phyloP scores from a whole-genome alignment of 2,797 vertebrate species.

The Enteromius viviparus region DNA sequence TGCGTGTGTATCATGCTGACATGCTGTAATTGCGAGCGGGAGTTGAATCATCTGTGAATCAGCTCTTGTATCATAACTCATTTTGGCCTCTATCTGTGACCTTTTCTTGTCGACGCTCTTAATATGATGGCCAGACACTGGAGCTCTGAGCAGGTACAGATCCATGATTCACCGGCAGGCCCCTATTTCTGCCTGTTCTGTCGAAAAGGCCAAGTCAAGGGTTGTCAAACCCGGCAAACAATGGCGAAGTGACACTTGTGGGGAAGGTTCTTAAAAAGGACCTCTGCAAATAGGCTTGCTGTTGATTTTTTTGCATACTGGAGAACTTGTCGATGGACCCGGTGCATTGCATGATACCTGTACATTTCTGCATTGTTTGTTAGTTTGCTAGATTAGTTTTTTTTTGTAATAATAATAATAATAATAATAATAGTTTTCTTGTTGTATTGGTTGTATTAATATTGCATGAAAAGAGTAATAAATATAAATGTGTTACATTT shows the following conservation, averaged over 20 bases:
- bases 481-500: too few species aligned
- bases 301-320: constrained; percentile 17
- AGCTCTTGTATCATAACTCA: constrained; percentile 42
- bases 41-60: constrained; percentile 51
- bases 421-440: too few species aligned
- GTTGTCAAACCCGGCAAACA: constrained; percentile 29
- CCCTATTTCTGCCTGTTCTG: constrained; percentile 34
- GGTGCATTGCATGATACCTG: neutral
- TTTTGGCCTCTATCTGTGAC: constrained; percentile 22
- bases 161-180: constrained; percentile 10
- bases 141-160: constrained; percentile 28
- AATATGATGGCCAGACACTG: constrained; percentile 37
- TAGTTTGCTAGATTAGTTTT: too few species aligned
- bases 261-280: neutral
- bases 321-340: too few species aligned
- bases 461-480: too few species aligned
- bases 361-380: too few species aligned
- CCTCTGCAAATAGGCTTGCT: constrained; percentile 1
- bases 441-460: too few species aligned
- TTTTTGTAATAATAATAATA: too few species aligned
- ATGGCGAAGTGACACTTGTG: constrained; percentile 1
- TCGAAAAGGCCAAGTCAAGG: constrained; percentile 29
- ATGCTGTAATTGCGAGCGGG: constrained; percentile 15
- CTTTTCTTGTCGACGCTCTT: constrained; percentile 33
- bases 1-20: constrained; percentile 18